phyloP scores from a whole-genome alignment of 1,140 invertebrate genomes.

The Heliconius melpomene region DNA sequence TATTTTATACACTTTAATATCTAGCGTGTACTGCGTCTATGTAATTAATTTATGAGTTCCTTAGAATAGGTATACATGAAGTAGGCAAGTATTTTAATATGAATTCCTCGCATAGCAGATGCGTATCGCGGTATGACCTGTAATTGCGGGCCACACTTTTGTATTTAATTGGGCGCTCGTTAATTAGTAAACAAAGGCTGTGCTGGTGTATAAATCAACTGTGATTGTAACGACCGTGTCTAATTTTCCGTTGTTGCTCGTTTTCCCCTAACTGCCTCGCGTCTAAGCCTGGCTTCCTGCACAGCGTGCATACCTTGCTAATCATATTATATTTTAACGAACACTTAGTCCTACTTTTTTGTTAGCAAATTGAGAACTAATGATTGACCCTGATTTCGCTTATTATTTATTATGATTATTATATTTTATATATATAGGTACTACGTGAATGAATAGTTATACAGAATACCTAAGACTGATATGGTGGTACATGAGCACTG shows the following conservation, averaged over 20 bases:
- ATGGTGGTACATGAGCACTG: too few relatives aligned
- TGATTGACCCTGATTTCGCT: background rate
- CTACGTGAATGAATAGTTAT: too few relatives aligned
- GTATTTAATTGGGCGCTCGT: slow-evolving; percentile 17
- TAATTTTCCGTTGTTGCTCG: slow-evolving; percentile 13
- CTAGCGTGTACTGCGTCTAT: background rate
- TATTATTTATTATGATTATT: too few relatives aligned
- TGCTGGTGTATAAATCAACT: slow-evolving; percentile 4
- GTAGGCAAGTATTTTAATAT: slow-evolving; percentile 4
- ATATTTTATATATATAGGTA: too few relatives aligned
- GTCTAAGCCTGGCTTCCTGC: background rate
- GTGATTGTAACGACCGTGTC: slow-evolving; percentile 21
- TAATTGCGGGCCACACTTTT: slow-evolving; percentile 6
- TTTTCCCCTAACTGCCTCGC: background rate
- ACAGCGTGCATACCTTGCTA: background rate
- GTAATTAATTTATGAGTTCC: background rate
- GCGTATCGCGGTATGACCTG: background rate
- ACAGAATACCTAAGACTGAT: too few relatives aligned
- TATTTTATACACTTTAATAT: background rate
- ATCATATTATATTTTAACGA: background rate
- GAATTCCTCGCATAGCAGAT: slow-evolving; percentile 22
- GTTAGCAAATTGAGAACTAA: background rate
- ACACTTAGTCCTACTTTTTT: background rate
- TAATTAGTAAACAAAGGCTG: slow-evolving; percentile 21
- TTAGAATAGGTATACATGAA: background rate